Percentiles rank a stretch among this genome's conserved stretches.
phyloP scores from a whole-genome alignment of 2,113 vertebrate species.

The Megalops atlanticus region DNA sequence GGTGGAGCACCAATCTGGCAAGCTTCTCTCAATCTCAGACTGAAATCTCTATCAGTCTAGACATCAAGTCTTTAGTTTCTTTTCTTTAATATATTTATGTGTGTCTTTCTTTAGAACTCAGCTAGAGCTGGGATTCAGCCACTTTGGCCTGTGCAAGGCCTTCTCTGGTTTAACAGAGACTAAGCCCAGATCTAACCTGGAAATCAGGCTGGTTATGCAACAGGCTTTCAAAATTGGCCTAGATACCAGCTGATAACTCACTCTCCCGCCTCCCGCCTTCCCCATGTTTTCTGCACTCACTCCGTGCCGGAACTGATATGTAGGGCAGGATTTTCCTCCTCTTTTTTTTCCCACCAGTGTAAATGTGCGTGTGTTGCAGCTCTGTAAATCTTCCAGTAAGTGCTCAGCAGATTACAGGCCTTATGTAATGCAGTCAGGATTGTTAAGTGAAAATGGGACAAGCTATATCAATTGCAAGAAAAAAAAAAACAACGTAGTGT shows the following conservation, averaged over 20 bases:
- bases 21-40: background rate
- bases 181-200: conserved; percentile 53
- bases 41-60: background rate
- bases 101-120: background rate
- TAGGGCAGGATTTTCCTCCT: conserved; percentile 55
- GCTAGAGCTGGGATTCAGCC: background rate
- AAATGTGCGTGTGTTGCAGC: conserved; percentile 34
- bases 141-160: background rate
- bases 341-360: conserved; percentile 43
- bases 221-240: conserved; percentile 57
- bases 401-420: conserved; percentile 54
- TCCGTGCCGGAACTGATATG: conserved; percentile 46
- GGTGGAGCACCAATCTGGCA: background rate
- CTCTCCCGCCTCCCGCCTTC: background rate
- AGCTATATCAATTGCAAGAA: background rate
- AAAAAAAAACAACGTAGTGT: background rate
- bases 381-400: conserved; percentile 46
- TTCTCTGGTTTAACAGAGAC: conserved; percentile 7
- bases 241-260: conserved; percentile 55
- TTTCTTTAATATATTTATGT: background rate
- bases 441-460: conserved; percentile 44
- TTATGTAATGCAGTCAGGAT: conserved; percentile 64
- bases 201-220: conserved; percentile 66
- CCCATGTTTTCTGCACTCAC: conserved; percentile 31
- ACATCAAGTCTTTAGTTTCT: background rate